phyloP scores from a whole-genome alignment of 2,888 invertebrate species.

The Drosophila cognata region DNA sequence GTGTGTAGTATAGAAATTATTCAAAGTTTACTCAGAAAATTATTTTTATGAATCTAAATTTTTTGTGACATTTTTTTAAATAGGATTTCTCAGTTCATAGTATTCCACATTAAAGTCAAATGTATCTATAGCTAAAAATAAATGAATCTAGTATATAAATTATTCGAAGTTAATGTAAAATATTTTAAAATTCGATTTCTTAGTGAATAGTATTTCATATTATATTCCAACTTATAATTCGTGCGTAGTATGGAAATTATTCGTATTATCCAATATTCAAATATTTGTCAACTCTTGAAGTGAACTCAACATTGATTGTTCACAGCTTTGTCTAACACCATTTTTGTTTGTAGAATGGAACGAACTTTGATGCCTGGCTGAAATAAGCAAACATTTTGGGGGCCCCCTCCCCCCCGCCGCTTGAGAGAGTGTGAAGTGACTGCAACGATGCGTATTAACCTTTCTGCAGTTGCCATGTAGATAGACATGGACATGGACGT shows the following conservation, averaged over 20 bases:
- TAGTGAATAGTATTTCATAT: neutral
- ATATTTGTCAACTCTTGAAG: slow-evolving; percentile 20
- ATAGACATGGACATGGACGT: slow-evolving; percentile 11
- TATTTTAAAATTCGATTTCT: neutral
- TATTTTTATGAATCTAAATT: neutral
- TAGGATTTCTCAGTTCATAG: too few species aligned
- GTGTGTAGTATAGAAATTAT: neutral
- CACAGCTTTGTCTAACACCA: neutral
- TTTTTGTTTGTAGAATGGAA: slow-evolving; percentile 63
- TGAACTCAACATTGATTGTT: slow-evolving; percentile 2
- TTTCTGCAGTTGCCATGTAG: slow-evolving; percentile 52
- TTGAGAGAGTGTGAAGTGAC: slow-evolving; percentile 36
- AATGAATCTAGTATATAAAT: too few species aligned
- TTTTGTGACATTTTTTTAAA: too few species aligned
- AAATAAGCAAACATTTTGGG: slow-evolving; percentile 63
- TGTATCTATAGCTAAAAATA: too few species aligned
- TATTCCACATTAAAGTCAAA: too few species aligned
- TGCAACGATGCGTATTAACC: slow-evolving; percentile 54
- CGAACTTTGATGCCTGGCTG: slow-evolving; percentile 58
- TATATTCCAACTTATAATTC: neutral
- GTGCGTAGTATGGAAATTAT: neutral
- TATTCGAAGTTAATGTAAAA: neutral
- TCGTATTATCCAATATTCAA: neutral
- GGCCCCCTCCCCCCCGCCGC: neutral
- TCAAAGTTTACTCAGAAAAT: neutral